A percentile compares a stretch with the other conserved stretches of the same genome.
These are phyloP conservation scores for Tachyglossus aculeatus DNA, from an alignment of 2,797 vertebrate species.

Conservation along the genomic window DNA sequence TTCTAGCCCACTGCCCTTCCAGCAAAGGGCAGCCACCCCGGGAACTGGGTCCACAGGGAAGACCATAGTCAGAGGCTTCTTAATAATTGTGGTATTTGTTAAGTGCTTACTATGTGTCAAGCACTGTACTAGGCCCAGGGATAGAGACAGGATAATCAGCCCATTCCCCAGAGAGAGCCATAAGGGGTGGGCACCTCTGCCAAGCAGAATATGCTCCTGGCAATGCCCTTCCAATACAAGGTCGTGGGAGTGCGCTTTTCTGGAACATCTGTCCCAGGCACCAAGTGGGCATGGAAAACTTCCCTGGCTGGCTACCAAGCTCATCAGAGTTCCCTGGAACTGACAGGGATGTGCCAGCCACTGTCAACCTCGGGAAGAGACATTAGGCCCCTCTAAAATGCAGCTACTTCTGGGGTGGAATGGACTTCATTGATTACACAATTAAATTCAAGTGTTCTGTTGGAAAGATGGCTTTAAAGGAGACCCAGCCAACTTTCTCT, in stretches of 20 bases:
- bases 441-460: too few species aligned
- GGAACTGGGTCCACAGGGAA: background rate
- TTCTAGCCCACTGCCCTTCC: background rate
- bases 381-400: too few species aligned
- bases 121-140: background rate
- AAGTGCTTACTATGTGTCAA: background rate
- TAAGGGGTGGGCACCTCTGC: background rate
- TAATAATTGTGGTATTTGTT: too few species aligned
- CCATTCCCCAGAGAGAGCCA: too few species aligned
- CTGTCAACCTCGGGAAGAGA: too few species aligned
- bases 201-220: background rate
- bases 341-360: background rate
- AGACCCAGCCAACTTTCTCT: too few species aligned
- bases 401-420: too few species aligned
- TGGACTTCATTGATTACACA: too few species aligned
- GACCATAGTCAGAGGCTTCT: too few species aligned
- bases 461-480: too few species aligned
- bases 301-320: background rate
- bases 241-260: background rate
- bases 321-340: background rate
- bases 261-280: background rate
- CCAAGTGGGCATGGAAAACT: background rate
- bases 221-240: too few species aligned
- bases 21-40: background rate
- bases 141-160: background rate